phyloP scores from a whole-genome alignment of 2,797 vertebrate species.

The Coregonus sp. region DNA sequence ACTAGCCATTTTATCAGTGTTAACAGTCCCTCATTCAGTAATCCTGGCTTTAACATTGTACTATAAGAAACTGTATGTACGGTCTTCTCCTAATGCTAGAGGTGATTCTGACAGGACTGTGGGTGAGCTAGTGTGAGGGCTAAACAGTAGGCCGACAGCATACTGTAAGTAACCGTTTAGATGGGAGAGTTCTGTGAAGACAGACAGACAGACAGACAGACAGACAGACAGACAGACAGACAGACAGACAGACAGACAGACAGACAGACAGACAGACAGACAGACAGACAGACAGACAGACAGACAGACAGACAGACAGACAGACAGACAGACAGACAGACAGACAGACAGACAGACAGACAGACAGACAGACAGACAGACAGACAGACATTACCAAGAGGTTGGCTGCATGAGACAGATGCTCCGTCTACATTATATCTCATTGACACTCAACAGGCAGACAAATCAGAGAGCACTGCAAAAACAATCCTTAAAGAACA shows the following conservation, averaged over 20 bases:
- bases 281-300: not conserved
- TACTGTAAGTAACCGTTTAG: no score
- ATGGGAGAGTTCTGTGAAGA: not conserved
- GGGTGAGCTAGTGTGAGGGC: not conserved
- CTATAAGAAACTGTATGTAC: not conserved
- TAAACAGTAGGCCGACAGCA: not conserved
- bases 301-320: not conserved
- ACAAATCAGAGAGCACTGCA: not conserved
- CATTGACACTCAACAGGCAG: not conserved
- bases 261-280: not conserved
- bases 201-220: not conserved
- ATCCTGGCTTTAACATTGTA: not conserved
- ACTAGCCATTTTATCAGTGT: not conserved
- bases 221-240: no score
- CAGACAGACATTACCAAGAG: not conserved
- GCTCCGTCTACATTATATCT: constrained; percentile 4
- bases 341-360: not conserved
- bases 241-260: no score
- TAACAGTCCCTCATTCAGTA: not conserved
- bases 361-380: not conserved
- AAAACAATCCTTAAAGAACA: constrained; percentile 1
- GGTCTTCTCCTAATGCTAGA: not conserved
- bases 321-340: not conserved
- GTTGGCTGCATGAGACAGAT: not conserved
- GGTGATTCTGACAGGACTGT: not conserved